Base-by-base conservation (phyloP, 2,797 vertebrate genomes). In the Atherinosoma microstoma region DNA sequence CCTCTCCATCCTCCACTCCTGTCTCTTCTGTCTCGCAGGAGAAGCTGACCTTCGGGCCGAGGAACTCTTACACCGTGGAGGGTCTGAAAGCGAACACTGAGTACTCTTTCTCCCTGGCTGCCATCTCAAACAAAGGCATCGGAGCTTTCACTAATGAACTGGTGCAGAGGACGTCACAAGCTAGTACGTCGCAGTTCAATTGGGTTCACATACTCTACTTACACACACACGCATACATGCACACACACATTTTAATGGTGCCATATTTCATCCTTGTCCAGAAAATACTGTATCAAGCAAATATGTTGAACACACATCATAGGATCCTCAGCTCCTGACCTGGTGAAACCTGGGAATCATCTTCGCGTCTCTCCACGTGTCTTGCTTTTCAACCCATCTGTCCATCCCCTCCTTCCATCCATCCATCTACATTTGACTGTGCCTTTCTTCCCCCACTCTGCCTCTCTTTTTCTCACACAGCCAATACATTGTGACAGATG, bases 31-130 rank as follows among this genome's bases (percentile, higher is more conserved):
- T 77, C 76, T 85, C 60, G 1, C 54, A 98, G 98, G 95, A 97
- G 82, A 96, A 94, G 85, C 94, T 95, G 93, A 97, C 93, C 72
- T 98, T 99, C 2, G 96, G 96, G 70, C 97, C 97, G 0, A 93
- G 95, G 3, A 96, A 94, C 0, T 95, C 95, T 0, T 98, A 96
- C 84, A 94, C 94, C 0, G 95, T 98, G 77, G 96, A 97, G 70
- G 96, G 95, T 78, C 95, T 99, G 84, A 97, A 96, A 80, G 97
- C 98, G 36, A 97, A 99, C 94, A 99, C 97, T 0, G 97, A 98
- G 79, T 99, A 99, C 89, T 95, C 95, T 89, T 98, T 99, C 94
- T 96, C 96, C 54, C 94, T 99, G 93, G 97, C 98, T 0, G 98
- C 97, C 65, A 96, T 97, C 90, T 99, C 98, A 2, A 94, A 90